Percentiles rank a stretch among this genome's conserved stretches.
Evolutionary conservation across 2,888 invertebrate species (phyloP).

Genomic region (Scotopteryx bipunctaria): DNA sequence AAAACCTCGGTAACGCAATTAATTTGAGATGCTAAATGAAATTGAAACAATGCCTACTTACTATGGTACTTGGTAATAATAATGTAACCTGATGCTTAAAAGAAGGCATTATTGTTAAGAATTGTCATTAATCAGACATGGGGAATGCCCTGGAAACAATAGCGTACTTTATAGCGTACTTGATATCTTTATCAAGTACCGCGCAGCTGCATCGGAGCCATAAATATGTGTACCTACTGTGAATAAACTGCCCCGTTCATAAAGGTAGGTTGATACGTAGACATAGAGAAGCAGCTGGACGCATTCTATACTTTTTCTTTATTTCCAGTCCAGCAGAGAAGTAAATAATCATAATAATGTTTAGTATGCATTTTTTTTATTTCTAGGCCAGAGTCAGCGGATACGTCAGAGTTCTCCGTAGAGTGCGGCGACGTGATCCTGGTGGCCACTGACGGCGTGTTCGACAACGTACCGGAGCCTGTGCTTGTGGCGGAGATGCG

Average conservation of each 20-base stretch:
- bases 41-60: too few relatives aligned
- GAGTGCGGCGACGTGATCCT: constrained; percentile 97
- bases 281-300: too few relatives aligned
- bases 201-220: constrained; percentile 3
- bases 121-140: not conserved
- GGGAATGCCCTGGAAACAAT: constrained; percentile 16
- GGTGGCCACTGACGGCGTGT: constrained; percentile 98
- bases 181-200: too few relatives aligned
- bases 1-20: too few relatives aligned
- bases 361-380: not conserved
- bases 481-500: constrained; percentile 93
- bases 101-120: not conserved
- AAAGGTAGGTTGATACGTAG: too few relatives aligned
- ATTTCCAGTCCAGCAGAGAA: too few relatives aligned
- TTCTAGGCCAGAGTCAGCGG: constrained; percentile 94
- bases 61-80: too few relatives aligned
- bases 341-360: too few relatives aligned
- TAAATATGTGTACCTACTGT: not conserved
- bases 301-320: too few relatives aligned
- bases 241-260: too few relatives aligned
- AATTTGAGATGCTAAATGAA: too few relatives aligned
- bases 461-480: constrained; percentile 98
- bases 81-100: not conserved
- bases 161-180: constrained; percentile 4
- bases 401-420: constrained; percentile 93